A percentile compares a stretch with the other conserved stretches of the same genome.
Evolutionary conservation across 2,797 vertebrate species (phyloP).

Genomic region (Numenius phaeopus): DNA sequence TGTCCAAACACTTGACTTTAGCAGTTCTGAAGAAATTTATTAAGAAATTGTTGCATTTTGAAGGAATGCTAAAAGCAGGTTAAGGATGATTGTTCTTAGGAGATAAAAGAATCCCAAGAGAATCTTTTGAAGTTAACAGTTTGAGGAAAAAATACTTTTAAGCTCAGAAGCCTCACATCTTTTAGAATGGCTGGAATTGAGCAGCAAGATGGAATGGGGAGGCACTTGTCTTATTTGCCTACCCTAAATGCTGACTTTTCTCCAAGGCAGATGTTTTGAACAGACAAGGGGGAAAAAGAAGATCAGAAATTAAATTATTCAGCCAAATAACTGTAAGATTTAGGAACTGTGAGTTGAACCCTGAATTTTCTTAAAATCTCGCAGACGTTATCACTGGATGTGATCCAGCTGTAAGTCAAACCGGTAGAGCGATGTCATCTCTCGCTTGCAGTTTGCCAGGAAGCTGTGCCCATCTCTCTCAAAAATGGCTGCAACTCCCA

Average conservation of each 20-base stretch:
- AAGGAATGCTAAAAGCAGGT: not conserved
- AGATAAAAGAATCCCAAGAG: not conserved
- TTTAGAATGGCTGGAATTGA: not conserved
- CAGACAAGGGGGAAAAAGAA: not conserved
- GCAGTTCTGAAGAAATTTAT: not conserved
- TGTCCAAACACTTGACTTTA: not conserved
- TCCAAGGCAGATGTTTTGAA: conserved; percentile 4
- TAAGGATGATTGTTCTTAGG: not conserved
- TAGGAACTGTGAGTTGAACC: not conserved
- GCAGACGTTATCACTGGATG: not conserved
- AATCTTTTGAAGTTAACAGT: not conserved
- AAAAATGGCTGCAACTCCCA: not conserved
- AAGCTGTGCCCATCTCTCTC: not conserved
- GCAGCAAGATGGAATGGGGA: not conserved
- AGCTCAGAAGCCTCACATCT: not conserved
- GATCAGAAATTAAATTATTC: not conserved
- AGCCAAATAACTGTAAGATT: not conserved
- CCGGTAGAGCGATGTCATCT: rapidly evolving
- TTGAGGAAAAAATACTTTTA: not conserved
- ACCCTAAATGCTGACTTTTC: not conserved
- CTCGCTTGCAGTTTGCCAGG: not conserved
- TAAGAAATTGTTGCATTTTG: not conserved
- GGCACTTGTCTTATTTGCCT: not conserved
- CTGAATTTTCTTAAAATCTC: not conserved
- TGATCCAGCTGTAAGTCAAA: not conserved